These are phyloP conservation scores for Paguma larvata DNA, from an alignment of 2,797 vertebrate species.

Conservation along the genomic window DNA sequence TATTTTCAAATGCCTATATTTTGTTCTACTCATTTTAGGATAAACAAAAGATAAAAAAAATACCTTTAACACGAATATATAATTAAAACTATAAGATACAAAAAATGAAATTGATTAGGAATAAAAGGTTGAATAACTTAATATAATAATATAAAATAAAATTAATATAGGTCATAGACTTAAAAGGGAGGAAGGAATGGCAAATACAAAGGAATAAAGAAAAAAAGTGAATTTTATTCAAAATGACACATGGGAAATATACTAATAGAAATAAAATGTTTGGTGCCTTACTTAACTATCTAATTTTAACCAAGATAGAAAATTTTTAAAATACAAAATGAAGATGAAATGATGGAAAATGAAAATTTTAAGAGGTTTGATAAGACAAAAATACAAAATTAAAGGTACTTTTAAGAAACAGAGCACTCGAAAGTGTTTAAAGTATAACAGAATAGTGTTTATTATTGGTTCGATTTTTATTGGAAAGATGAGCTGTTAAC, in stretches of 20 bases:
- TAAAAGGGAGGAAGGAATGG: background rate
- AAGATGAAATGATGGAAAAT: background rate
- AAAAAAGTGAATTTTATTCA: background rate
- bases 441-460: background rate
- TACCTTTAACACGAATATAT: background rate
- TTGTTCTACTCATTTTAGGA: background rate
- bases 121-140: background rate
- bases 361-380: background rate
- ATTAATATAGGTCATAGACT: background rate
- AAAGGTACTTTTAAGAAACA: background rate
- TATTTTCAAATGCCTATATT: background rate
- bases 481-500: background rate
- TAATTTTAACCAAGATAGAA: background rate
- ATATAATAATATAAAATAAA: background rate
- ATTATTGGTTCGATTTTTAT: background rate
- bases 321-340: background rate
- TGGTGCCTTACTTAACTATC: background rate
- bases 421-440: background rate
- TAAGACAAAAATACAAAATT: background rate
- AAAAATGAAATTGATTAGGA: background rate
- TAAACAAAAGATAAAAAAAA: background rate
- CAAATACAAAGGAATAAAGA: background rate
- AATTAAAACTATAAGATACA: background rate
- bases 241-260: background rate
- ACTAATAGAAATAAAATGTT: background rate